Evolutionary conservation across 1,140 invertebrate species (phyloP).

Genomic region (Drosophila baimaii): DNA sequence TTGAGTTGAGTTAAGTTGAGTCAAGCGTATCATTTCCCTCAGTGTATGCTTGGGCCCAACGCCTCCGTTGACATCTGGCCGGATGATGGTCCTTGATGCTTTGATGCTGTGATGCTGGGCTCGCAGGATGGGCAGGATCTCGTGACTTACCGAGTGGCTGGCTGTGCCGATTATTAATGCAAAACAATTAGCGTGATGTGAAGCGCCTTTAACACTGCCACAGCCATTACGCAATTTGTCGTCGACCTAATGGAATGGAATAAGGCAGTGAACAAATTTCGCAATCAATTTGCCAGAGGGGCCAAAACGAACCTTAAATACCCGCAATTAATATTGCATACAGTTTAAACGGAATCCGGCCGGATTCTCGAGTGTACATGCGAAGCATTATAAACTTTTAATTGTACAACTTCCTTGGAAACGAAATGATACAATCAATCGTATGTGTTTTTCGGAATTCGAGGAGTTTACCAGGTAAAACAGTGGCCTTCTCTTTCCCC

Average conservation of each 20-base stretch:
- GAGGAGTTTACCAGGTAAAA: neutral
- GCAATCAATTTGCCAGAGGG: constrained; percentile 24
- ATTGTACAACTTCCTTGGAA: constrained; percentile 20
- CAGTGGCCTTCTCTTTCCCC: neutral
- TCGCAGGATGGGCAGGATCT: constrained; percentile 9
- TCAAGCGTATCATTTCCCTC: neutral
- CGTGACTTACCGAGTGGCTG: constrained; percentile 8
- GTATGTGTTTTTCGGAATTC: neutral
- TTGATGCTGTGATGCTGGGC: constrained; percentile 12
- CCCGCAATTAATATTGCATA: constrained; percentile 35
- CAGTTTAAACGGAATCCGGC: neutral
- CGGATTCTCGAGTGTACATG: neutral
- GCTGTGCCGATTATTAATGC: constrained; percentile 47
- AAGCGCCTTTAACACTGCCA: constrained; percentile 17
- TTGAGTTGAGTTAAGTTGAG: too few relatives aligned
- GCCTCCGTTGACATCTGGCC: constrained; percentile 23
- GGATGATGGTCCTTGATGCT: constrained; percentile 23
- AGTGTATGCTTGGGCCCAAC: constrained; percentile 2
- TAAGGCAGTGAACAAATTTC: constrained; percentile 22
- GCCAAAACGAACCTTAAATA: constrained; percentile 6
- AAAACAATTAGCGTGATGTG: constrained; percentile 51
- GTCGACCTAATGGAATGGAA: constrained; percentile 19
- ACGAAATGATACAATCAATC: constrained; percentile 6
- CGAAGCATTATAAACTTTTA: constrained; percentile 43
- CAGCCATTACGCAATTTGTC: constrained; percentile 20